Base-by-base conservation (phyloP, 2,888 invertebrate genomes). In the Tortricodes alternella region DNA sequence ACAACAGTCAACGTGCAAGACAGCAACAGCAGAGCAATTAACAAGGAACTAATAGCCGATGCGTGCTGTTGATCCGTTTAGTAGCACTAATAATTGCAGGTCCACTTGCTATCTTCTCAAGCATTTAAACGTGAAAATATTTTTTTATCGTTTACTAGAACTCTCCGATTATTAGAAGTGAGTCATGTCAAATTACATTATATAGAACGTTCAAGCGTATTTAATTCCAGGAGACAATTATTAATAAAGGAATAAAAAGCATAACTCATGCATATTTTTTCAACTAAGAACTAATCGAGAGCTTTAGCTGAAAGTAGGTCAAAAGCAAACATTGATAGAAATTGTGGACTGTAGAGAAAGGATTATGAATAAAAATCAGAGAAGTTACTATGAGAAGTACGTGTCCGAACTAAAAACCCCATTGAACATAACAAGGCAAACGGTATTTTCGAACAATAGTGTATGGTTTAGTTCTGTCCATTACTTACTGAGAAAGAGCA, bases 401-500 rank as follows among this genome's bases (percentile, higher is more conserved):
- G 67, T 65, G 67, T 66, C 62, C 67, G 84, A 64, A 69, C 84
- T 74, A 77, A 69, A 81, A 86, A 85, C 84, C 83, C 69, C 78
- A 77, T 81, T 85, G 74, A 62, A 73, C 71, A 80, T 82, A 80
- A 84, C 80, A 77, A 77, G 80, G 68, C 65, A 62, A 83, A 86
- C 87, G 85, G 87, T 89, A 84, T 79, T 78, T 80, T 80, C 62
- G 71, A 37, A 32, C 71, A 63, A 70, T 66, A 68, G 78, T 38
- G 46, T 81, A 85, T 80, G 66, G 80, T 71, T 75, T 78, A n/a
- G n/a, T n/a, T n/a, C n/a, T 63, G 68, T 57, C 85, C 87, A 89
- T 87, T 86, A 89, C 67, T 74, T 76, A 68, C 75, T 77, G 76
- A 76, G 72, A 80, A 75, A 77, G 76, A 62, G 63, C 74, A 71